Evolutionary conservation across 37 sponge, comb jelly and placozoan species (phyloP).

Genomic region (Amphimedon queenslandica): DNA sequence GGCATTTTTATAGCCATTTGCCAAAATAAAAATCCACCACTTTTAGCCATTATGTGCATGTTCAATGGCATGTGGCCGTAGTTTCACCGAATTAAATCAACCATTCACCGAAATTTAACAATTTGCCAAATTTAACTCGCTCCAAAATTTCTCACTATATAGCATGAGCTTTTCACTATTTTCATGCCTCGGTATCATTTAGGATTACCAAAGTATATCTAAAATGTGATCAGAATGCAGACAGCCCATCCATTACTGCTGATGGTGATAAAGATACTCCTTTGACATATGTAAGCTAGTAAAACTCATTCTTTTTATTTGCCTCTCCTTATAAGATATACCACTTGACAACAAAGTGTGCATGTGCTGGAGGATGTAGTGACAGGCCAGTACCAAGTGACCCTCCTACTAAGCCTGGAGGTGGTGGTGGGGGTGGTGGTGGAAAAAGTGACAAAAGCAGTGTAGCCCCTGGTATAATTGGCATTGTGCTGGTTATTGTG

Average conservation of each 20-base stretch:
- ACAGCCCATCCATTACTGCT: neutral
- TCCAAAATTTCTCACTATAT: too few relatives aligned
- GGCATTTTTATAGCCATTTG: too few relatives aligned
- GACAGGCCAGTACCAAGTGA: neutral
- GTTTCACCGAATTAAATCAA: too few relatives aligned
- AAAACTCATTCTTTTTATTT: too few relatives aligned
- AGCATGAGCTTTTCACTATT: too few relatives aligned
- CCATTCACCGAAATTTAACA: too few relatives aligned
- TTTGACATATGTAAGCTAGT: conserved; percentile 3
- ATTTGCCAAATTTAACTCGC: too few relatives aligned
- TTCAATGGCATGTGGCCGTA: neutral
- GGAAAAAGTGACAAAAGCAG: neutral
- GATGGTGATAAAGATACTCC: neutral
- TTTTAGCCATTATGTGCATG: too few relatives aligned
- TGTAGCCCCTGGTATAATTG: too few relatives aligned
- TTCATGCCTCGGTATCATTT: too few relatives aligned
- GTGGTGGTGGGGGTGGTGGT: conserved; percentile 3
- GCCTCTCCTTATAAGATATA: too few relatives aligned
- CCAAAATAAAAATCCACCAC: too few relatives aligned
- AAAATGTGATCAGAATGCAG: neutral
- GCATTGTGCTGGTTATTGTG: neutral
- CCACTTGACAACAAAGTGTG: conserved; percentile 1
- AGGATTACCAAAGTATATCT: neutral
- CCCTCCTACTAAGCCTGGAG: neutral
- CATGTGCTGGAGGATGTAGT: neutral